Evolutionary conservation across 2,113 vertebrate genomes (phyloP).

Genomic region (Carassius carassius): DNA sequence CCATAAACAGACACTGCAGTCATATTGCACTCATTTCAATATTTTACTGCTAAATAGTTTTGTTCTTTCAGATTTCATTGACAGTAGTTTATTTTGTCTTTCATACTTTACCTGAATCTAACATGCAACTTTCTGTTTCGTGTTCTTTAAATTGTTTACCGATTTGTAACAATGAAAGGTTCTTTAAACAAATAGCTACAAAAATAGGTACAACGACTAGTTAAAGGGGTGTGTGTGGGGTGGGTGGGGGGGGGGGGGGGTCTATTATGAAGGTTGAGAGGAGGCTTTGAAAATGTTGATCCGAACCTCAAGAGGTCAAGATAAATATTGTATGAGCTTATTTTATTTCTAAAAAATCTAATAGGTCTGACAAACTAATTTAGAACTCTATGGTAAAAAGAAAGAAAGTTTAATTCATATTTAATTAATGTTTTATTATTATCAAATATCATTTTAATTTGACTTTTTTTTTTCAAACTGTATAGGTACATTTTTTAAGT

Average conservation of each 20-base stretch:
- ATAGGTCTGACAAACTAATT: too few species aligned
- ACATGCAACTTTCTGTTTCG: neutral
- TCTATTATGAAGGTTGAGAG: too few species aligned
- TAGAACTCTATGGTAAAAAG: too few species aligned
- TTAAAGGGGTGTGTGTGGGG: too few species aligned
- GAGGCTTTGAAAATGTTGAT: too few species aligned
- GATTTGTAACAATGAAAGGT: neutral
- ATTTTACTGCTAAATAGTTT: neutral
- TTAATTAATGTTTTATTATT: neutral
- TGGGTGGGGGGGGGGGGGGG: too few species aligned
- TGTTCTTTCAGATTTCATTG: neutral
- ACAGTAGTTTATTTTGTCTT: neutral
- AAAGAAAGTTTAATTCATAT: too few species aligned
- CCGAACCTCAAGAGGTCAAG: too few species aligned
- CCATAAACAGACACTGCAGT: neutral
- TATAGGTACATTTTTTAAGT: neutral
- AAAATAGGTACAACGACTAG: too few species aligned
- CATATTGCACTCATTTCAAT: neutral
- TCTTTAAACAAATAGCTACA: neutral
- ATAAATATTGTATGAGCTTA: too few species aligned
- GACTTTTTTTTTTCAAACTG: neutral
- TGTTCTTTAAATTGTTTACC: neutral
- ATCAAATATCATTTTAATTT: neutral
- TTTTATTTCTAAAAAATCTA: neutral
- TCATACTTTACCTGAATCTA: neutral